These are phyloP conservation scores for Agapornis roseicollis DNA, from an alignment of 2,113 vertebrate species.

Conservation along the genomic window DNA sequence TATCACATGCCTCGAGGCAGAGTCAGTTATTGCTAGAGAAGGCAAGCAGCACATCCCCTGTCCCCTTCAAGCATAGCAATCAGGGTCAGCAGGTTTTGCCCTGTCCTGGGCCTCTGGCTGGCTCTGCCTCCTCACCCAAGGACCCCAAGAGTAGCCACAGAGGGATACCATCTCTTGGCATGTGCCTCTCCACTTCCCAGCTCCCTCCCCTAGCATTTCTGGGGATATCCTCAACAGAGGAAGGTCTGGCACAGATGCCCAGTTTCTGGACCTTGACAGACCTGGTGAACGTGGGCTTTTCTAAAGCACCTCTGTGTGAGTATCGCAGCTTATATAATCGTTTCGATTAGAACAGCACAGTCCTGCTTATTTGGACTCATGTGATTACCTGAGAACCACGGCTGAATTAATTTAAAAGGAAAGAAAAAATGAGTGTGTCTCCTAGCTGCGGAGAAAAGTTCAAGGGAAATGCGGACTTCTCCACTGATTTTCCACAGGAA, in stretches of 20 bases:
- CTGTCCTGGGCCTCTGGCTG: neutral
- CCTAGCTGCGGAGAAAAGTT: neutral
- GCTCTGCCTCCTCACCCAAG: neutral
- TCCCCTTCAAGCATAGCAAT: rapidly evolving
- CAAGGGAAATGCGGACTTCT: neutral
- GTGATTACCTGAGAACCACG: constrained; percentile 7
- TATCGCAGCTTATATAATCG: neutral
- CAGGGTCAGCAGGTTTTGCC: neutral
- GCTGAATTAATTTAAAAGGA: neutral
- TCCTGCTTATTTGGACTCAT: neutral
- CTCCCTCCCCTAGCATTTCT: neutral
- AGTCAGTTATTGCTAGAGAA: neutral
- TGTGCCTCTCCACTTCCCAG: neutral
- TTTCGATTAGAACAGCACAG: neutral
- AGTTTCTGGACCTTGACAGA: neutral
- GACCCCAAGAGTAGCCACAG: neutral
- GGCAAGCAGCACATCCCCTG: neutral
- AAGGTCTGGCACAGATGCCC: neutral
- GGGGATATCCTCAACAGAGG: neutral
- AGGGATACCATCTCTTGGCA: neutral
- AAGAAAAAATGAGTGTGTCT: neutral
- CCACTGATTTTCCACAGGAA: neutral
- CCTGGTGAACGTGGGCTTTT: neutral
- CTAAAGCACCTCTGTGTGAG: neutral
- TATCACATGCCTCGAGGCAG: neutral